Conservation (phyloP, 2,888 invertebrate species). For the Lepas anatifera region DNA sequence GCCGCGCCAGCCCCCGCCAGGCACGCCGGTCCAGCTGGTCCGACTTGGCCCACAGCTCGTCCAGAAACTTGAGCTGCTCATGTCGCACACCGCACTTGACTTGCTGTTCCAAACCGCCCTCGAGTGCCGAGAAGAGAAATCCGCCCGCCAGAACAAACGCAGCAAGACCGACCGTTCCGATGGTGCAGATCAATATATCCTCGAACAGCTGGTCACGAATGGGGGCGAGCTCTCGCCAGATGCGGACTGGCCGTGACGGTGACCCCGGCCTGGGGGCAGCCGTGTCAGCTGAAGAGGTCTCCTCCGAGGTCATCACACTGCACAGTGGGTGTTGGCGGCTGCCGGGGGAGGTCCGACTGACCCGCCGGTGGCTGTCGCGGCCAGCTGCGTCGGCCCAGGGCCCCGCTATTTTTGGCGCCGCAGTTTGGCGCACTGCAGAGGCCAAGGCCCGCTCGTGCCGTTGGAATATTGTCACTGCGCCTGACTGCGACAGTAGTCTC, state of each 20-base stretch:
- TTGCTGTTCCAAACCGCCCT: conserved; percentile 54
- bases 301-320: not conserved
- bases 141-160: conserved; percentile 42
- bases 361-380: not conserved
- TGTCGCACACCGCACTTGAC: conserved; percentile 70
- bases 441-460: too few relatives aligned
- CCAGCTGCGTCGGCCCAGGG: not conserved
- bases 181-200: not conserved
- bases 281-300: not conserved
- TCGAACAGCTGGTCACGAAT: not conserved
- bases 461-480: too few relatives aligned
- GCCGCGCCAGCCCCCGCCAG: conserved; percentile 74
- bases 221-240: conserved; percentile 3
- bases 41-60: conserved; percentile 55
- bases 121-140: conserved; percentile 89
- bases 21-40: conserved; percentile 28
- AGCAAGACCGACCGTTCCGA: not conserved
- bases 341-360: not conserved
- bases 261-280: not conserved
- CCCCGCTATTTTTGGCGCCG: not conserved
- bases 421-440: not conserved
- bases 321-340: too few relatives aligned
- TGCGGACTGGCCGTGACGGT: not conserved
- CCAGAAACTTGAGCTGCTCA: conserved; percentile 74
- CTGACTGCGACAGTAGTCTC: too few relatives aligned